Conservation (phyloP, 2,113 vertebrate genomes). For the Egretta garzetta region DNA sequence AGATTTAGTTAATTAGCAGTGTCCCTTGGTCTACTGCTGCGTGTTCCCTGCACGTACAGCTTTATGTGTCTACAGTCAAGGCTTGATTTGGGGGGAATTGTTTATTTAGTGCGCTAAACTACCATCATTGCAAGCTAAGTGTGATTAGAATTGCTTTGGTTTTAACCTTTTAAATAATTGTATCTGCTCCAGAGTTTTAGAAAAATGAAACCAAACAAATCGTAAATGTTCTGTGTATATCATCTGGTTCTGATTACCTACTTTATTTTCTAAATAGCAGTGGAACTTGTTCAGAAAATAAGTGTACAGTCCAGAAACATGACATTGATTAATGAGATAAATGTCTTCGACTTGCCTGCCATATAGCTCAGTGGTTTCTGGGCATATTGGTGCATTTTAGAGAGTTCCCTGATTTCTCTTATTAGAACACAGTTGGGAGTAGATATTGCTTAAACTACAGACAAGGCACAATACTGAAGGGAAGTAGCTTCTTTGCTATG, state of each 20-base stretch:
- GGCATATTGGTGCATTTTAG: neutral
- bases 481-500: neutral
- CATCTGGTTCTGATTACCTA: neutral
- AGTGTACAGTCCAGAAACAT: neutral
- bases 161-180: neutral
- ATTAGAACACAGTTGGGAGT: neutral
- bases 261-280: neutral
- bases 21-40: neutral
- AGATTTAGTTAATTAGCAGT: neutral
- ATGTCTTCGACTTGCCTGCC: neutral
- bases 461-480: neutral
- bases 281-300: neutral
- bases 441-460: neutral
- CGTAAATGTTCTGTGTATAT: neutral
- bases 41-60: neutral
- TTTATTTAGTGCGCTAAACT: neutral
- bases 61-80: neutral
- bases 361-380: neutral
- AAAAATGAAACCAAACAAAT: neutral
- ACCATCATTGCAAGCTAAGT: neutral
- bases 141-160: neutral
- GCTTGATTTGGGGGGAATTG: neutral
- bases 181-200: neutral
- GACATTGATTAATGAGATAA: neutral
- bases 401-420: neutral